phyloP scores from a whole-genome alignment of 2,113 vertebrate species.

The Tragulus kanchil region DNA sequence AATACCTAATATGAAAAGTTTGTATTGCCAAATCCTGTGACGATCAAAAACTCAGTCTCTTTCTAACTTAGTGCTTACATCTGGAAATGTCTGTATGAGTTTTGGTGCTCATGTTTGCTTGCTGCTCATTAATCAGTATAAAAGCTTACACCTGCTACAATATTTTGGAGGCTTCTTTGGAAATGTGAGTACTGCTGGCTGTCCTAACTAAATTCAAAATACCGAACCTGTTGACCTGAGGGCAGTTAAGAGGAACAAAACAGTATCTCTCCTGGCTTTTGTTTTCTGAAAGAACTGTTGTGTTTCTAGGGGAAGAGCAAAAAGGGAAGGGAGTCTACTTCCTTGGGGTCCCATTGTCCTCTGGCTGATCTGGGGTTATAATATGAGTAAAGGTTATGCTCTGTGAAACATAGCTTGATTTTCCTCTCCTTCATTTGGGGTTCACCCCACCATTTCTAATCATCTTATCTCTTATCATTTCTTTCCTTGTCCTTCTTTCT shows the following conservation, averaged over 20 bases:
- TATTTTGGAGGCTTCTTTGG: background rate
- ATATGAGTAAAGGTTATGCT: fast-evolving
- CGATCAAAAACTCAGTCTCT: background rate
- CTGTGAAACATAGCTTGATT: background rate
- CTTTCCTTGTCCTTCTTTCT: background rate
- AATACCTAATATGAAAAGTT: background rate
- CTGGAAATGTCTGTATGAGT: background rate
- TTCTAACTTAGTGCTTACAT: background rate
- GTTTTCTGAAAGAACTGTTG: background rate
- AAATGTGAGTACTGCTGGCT: background rate
- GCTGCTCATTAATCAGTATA: background rate
- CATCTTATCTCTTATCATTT: background rate
- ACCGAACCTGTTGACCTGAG: background rate
- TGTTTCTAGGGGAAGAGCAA: background rate
- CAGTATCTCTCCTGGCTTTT: background rate
- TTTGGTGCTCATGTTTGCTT: background rate
- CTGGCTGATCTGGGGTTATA: background rate
- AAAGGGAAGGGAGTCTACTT: background rate
- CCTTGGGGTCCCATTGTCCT: background rate
- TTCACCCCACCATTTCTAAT: background rate
- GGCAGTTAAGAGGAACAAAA: background rate
- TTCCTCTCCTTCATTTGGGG: background rate
- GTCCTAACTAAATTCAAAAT: background rate
- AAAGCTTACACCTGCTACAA: background rate
- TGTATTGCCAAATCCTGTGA: background rate